Conservation (phyloP, 1,140 invertebrate genomes). For the Augochlora pura region DNA sequence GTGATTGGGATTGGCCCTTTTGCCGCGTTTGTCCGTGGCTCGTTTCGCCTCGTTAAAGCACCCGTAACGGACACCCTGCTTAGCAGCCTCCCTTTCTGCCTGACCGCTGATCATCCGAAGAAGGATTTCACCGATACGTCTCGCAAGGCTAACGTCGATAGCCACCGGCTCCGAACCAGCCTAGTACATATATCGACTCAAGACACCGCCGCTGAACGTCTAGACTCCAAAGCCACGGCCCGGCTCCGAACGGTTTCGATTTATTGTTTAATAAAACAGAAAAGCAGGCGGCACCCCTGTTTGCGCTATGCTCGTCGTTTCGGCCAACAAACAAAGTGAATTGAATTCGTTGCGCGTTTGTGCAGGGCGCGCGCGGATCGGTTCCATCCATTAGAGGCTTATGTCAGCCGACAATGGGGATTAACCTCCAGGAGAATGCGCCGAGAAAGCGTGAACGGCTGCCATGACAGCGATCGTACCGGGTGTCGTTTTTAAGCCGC, state of each 20-base stretch:
- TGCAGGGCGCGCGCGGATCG: slow-evolving; percentile 58
- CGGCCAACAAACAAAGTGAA: slow-evolving; percentile 45
- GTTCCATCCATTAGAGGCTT: slow-evolving; percentile 77
- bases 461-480: slow-evolving; percentile 43
- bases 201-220: neutral
- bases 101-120: slow-evolving; percentile 22
- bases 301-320: slow-evolving; percentile 28
- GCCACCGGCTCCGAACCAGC: neutral
- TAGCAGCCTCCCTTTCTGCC: slow-evolving; percentile 18
- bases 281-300: slow-evolving; percentile 21
- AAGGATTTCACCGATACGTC: slow-evolving; percentile 22
- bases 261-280: neutral
- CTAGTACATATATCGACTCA: neutral
- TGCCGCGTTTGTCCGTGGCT: slow-evolving; percentile 62
- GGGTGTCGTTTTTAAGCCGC: slow-evolving; percentile 51
- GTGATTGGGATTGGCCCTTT: slow-evolving; percentile 75
- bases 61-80: slow-evolving; percentile 65
- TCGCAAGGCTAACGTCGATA: neutral
- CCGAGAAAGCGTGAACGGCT: slow-evolving; percentile 47
- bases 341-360: slow-evolving; percentile 41
- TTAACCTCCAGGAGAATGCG: slow-evolving; percentile 63
- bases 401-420: slow-evolving; percentile 75
- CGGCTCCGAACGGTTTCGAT: neutral
- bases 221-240: neutral
- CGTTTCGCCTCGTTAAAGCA: slow-evolving; percentile 69